Evolutionary conservation across 1,140 invertebrate genomes (phyloP).

Genomic region (Cryptotermes secundus): DNA sequence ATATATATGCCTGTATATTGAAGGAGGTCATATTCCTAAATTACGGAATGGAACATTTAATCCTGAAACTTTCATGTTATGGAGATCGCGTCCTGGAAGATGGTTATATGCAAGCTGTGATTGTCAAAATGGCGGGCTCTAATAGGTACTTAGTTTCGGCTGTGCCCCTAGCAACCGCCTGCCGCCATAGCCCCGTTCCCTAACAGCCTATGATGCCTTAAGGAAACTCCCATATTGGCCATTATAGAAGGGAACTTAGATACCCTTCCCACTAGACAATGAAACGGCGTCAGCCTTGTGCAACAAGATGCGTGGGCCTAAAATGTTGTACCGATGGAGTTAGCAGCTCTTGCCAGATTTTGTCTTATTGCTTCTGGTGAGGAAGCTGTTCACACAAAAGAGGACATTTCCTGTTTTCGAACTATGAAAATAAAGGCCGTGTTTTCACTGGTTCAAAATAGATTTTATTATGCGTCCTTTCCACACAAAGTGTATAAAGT

Average conservation of each 20-base stretch:
- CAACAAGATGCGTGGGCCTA: not conserved
- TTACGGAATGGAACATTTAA: not conserved
- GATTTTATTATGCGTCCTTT: too few relatives aligned
- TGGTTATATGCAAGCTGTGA: not conserved
- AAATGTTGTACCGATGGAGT: not conserved
- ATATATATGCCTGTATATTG: not conserved
- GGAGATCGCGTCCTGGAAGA: not conserved
- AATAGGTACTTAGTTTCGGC: conserved; percentile 19
- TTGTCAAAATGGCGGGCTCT: not conserved
- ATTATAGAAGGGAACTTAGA: not conserved
- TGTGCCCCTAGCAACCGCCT: not conserved
- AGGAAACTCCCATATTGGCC: not conserved
- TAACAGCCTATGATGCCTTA: not conserved
- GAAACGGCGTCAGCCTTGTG: not conserved
- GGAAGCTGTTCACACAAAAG: not conserved
- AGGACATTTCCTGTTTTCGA: not conserved
- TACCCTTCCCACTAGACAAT: not conserved
- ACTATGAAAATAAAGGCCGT: too few relatives aligned
- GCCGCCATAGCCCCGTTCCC: not conserved
- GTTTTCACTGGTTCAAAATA: too few relatives aligned
- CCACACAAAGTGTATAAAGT: too few relatives aligned
- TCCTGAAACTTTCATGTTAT: not conserved
- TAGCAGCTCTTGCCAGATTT: not conserved
- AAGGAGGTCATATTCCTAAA: not conserved
- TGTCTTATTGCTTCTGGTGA: not conserved